Base-by-base conservation (phyloP, 2,888 invertebrate species). In the Eupeodes luniger region DNA sequence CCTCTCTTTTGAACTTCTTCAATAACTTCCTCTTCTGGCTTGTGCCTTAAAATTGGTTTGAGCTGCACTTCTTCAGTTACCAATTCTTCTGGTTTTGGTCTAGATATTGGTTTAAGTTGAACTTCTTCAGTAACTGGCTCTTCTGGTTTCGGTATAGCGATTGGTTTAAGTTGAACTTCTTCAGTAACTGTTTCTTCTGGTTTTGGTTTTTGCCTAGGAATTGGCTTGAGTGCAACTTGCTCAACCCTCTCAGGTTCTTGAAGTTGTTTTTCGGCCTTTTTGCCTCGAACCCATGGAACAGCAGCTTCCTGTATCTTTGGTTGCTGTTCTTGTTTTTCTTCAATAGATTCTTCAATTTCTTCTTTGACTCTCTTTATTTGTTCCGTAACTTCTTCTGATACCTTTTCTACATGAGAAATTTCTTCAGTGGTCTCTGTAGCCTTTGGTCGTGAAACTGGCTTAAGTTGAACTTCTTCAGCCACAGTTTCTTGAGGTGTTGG, bases 21-120 rank as follows among this genome's bases (percentile, higher is more conserved):
- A 36, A 64, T 7, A 0, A 40, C 69, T 12, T 85, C 49, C n/a
- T 81, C 84, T 53, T 77, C 74, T 5, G 81, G 19, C 9, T 66
- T 55, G 19, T 59, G 1, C 9, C 40, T 40, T 40, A 9, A 40
- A 40, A 40, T 40, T 9, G 40, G 40, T 9, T 40, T 40, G 6
- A 40, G 40, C 5, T 5, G 40, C 40, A 40, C 40, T 59, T 88
- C 85, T 12, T 57, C 61, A 44, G 89, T 90, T 75, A 91, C 89
- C 66, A 88, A 5, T 40, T 40, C 40, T 40, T 40, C 81, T 34
- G 89, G 90, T 67, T 91, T 92, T 62, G 91, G 91, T 80, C 92
- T 93, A 89, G 92, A 93, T 19, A 93, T 83, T 10, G 94, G 93
- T 89, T 94, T 94, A 0, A 94, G 89, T 19, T 91, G 90, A 5